Evolutionary conservation across 2,113 vertebrate genomes (phyloP).

Genomic region (Prunella fulvescens): DNA sequence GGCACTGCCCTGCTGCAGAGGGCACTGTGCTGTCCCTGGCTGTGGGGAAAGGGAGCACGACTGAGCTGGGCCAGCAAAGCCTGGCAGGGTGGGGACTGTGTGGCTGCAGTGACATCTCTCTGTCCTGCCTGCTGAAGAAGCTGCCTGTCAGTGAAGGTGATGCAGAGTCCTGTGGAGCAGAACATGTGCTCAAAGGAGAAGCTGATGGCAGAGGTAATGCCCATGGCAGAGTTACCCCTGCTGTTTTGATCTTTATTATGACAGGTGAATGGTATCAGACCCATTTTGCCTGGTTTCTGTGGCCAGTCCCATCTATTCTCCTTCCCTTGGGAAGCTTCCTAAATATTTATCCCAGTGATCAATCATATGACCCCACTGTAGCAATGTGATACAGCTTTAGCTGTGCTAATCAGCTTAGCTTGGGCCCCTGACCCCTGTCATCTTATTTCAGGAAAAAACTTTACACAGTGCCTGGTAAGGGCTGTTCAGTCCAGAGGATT

Average conservation of each 20-base stretch:
- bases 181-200: rapidly evolving
- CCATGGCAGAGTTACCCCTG: background rate
- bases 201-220: background rate
- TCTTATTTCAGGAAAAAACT: constrained; percentile 31
- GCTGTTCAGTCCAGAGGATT: constrained; percentile 15
- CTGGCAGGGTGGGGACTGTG: background rate
- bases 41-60: rapidly evolving
- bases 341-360: background rate
- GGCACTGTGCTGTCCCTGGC: background rate
- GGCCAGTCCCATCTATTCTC: background rate
- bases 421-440: constrained; percentile 9
- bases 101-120: background rate
- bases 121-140: background rate
- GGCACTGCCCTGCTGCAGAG: rapidly evolving
- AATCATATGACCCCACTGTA: constrained; percentile 17
- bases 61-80: background rate
- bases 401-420: constrained; percentile 49
- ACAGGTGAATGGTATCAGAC: background rate
- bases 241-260: background rate
- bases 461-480: constrained; percentile 12
- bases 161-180: background rate
- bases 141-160: background rate
- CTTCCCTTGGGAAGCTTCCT: constrained; percentile 29
- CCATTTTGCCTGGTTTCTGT: background rate
- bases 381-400: constrained; percentile 50